A percentile compares a stretch with the other conserved stretches of the same genome.
phyloP scores from a whole-genome alignment of 2,797 vertebrate species.

The Phrynocephalus forsythii region DNA sequence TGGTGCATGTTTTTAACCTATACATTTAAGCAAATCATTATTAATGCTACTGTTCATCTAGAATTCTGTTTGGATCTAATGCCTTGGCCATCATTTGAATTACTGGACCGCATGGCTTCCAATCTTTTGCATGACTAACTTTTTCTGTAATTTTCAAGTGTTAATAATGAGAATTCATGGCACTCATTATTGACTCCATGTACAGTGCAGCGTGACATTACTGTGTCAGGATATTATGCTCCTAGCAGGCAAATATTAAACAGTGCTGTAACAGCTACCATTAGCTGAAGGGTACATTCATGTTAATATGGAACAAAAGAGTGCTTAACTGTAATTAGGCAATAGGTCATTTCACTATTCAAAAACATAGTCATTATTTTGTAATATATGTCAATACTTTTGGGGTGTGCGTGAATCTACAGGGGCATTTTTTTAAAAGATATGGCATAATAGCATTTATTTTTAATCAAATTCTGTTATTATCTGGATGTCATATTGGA shows the following conservation, averaged over 20 bases:
- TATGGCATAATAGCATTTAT: background rate
- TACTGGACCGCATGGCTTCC: background rate
- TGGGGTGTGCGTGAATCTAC: background rate
- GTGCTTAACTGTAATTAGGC: background rate
- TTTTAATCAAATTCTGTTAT: constrained; percentile 1
- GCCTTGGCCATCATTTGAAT: constrained; percentile 6
- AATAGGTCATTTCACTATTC: constrained; percentile 8
- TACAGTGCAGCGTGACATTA: background rate
- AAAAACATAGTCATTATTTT: constrained; percentile 2
- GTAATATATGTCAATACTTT: constrained; percentile 5
- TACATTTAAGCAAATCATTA: background rate
- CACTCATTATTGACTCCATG: background rate
- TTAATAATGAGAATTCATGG: background rate
- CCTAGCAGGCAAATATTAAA: constrained; percentile 12
- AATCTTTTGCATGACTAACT: background rate
- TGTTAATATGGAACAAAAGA: background rate
- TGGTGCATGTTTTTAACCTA: background rate
- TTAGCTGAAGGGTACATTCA: constrained; percentile 5
- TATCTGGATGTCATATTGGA: background rate
- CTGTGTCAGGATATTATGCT: background rate
- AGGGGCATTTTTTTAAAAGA: background rate
- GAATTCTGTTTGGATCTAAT: background rate
- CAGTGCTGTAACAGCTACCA: background rate
- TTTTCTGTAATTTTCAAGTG: background rate
- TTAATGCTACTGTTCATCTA: background rate